Evolutionary conservation across 1,140 invertebrate genomes (phyloP), one percentile per base, ranked within the genome.

Genomic region (Homalodisca vitripennis): DNA sequence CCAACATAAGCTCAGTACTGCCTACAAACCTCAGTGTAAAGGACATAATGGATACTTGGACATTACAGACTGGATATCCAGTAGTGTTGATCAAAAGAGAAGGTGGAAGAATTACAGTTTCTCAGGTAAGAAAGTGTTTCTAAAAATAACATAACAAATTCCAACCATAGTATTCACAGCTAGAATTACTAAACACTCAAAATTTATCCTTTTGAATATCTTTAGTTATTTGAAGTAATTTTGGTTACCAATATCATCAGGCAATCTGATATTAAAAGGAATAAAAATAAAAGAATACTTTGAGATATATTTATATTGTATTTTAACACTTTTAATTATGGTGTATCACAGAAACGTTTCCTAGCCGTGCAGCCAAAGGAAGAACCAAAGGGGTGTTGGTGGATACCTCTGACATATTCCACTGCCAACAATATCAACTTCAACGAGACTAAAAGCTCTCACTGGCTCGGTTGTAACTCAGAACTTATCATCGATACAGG

Each of bases 11-110:
- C 55, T 79, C 82, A 1, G 82, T 85, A 12, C 80, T 94, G 24
- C 83, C 86, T 14, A 71, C 79, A 14, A 82, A 84, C 67, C 81
- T 90, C 0, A 87, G 86, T 0, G 86, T 94, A 0, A 89, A 88
- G 71, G 77, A 85, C 67, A 90, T 94, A 29, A 93, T 94, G 92
- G 92, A 96, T 74, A 94, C 93, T 0, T 97, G 94, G 94, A 95
- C 92, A 0, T 77, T 94, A 10, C 93, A 96, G 80, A 92, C 89
- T 70, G 92, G 92, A 0, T 96, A 90, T 78, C 94, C 94, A 0
- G 86, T 95, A 0, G 81, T 97, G 0, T 92, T 85, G 0, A 85
- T 95, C 0, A 85, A 75, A 0, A 84, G 88, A 63, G 78, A 92
- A 78, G 91, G 93, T 75, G 77, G 83, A 17, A 82, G 78, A 0